phyloP scores from a whole-genome alignment of 1,140 invertebrate genomes.

The Drosophila azteca region DNA sequence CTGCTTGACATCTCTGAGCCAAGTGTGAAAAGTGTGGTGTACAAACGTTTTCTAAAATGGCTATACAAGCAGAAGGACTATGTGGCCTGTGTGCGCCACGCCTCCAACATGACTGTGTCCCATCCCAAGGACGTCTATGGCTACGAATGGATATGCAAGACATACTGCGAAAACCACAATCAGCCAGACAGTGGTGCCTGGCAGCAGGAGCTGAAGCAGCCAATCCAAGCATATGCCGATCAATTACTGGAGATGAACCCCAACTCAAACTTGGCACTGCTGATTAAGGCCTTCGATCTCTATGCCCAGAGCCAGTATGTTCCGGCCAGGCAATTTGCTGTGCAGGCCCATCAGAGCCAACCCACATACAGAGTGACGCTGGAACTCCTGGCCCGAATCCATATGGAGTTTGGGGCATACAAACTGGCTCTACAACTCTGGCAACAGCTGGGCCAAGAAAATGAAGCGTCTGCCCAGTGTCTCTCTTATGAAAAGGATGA shows the following conservation, averaged over 20 bases:
- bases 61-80: conserved; percentile 85
- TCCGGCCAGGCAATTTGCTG: conserved; percentile 85
- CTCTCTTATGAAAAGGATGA: conserved; percentile 54
- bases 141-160: conserved; percentile 87
- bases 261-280: conserved; percentile 86
- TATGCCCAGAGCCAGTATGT: conserved; percentile 85
- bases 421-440: conserved; percentile 67
- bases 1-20: conserved; percentile 53
- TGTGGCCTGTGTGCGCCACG: conserved; percentile 83
- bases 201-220: conserved; percentile 34
- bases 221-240: conserved; percentile 84
- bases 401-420: conserved; percentile 75
- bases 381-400: conserved; percentile 64
- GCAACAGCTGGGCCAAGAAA: conserved; percentile 40
- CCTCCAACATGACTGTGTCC: conserved; percentile 84
- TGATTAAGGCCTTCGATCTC: conserved; percentile 86
- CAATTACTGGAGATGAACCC: conserved; percentile 84
- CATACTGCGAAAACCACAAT: conserved; percentile 85
- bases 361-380: conserved; percentile 57
- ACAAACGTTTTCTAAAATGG: conserved; percentile 85
- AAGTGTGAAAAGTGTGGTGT: conserved; percentile 75
- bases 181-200: conserved; percentile 49
- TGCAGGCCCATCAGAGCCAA: conserved; percentile 65
- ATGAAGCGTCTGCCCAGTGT: conserved; percentile 55
- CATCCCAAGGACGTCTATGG: conserved; percentile 85